Percentiles rank a stretch among this genome's conserved stretches.
These are phyloP conservation scores for Physeter macrocephalus DNA, from an alignment of 2,113 vertebrate species.

Conservation along the genomic window DNA sequence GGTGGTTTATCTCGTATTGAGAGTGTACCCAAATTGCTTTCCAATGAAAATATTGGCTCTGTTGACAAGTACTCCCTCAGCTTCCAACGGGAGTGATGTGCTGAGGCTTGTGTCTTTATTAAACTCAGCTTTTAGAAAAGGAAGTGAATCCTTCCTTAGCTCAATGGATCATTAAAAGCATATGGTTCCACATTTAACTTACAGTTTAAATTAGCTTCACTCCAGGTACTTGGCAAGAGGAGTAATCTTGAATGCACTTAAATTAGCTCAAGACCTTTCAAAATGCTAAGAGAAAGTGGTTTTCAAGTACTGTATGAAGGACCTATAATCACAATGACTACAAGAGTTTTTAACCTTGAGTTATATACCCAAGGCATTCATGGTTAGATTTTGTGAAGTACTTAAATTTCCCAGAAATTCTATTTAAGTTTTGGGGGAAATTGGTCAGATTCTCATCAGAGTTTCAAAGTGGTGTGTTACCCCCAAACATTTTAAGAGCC, in stretches of 20 bases:
- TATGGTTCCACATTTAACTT: not conserved
- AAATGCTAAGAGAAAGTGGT: not conserved
- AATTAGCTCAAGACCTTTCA: not conserved
- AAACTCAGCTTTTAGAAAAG: constrained; percentile 6
- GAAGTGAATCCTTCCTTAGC: not conserved
- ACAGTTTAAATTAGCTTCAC: not conserved
- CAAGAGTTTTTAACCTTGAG: not conserved
- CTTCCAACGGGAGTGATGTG: not conserved
- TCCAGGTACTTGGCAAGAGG: constrained; percentile 1
- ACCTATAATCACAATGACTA: not conserved
- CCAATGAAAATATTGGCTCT: not conserved
- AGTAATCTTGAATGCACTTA: not conserved
- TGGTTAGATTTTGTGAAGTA: not conserved
- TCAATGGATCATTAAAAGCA: not conserved
- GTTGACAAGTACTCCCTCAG: not conserved
- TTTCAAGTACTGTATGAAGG: not conserved
- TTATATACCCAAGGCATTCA: not conserved
- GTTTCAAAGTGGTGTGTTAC: not conserved
- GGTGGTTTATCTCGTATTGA: not conserved
- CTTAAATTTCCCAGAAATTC: not conserved
- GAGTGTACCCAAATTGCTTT: not conserved
- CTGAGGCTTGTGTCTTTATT: not conserved
- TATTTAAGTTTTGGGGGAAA: not conserved
- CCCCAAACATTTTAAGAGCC: not conserved
- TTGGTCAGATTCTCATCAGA: not conserved